These are phyloP conservation scores for Allobates femoralis DNA, from an alignment of 2,797 vertebrate genomes.

Conservation along the genomic window DNA sequence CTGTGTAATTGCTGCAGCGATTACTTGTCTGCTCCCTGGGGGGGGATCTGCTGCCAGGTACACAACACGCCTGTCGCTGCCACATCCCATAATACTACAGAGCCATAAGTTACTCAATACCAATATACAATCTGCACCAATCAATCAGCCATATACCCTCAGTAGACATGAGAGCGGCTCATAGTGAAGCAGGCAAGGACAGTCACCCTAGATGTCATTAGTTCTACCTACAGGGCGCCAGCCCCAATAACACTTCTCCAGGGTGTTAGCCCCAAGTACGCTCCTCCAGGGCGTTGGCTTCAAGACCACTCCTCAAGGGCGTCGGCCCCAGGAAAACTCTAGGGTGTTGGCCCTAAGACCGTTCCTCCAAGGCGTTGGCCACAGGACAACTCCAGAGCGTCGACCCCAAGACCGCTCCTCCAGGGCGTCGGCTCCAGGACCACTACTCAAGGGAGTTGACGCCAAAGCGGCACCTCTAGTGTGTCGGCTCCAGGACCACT, in stretches of 20 bases:
- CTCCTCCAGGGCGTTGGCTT: not conserved
- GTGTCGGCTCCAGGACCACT: too few species aligned
- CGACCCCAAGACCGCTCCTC: too few species aligned
- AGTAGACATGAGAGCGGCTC: too few species aligned
- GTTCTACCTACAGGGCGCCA: too few species aligned
- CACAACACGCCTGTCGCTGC: not conserved
- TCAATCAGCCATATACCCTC: too few species aligned
- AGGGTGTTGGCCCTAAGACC: not conserved
- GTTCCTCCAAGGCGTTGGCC: not conserved
- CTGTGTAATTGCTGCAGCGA: constrained; percentile 8
- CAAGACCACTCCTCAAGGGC: not conserved
- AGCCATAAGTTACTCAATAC: not conserved
- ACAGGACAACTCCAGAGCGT: not conserved
- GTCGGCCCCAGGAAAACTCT: too few species aligned
- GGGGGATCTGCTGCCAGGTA: not conserved
- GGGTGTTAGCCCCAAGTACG: too few species aligned
- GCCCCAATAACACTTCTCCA: too few species aligned
- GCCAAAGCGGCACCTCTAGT: too few species aligned
- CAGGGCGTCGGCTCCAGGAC: too few species aligned
- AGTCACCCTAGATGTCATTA: not conserved
- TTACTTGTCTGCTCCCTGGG: not conserved
- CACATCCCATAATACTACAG: not conserved
- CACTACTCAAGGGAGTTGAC: too few species aligned
- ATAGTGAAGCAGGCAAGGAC: not conserved
- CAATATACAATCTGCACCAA: not conserved